Conservation (phyloP, 2,113 vertebrate genomes). For the Fregata magnificens region DNA sequence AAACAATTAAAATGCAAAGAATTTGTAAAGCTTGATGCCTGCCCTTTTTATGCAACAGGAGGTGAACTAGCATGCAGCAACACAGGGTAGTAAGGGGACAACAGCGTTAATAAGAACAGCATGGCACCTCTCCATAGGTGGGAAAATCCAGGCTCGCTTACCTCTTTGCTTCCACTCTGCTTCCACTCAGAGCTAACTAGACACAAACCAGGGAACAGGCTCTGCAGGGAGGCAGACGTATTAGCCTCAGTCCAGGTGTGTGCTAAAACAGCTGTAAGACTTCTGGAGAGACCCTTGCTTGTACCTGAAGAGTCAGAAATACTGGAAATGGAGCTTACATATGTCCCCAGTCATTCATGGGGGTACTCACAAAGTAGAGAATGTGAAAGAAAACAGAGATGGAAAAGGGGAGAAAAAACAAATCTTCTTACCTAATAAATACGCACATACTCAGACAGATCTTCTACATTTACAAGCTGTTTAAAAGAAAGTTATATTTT, state of each 20-base stretch:
- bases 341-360: background rate
- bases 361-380: background rate
- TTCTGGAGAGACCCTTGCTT: background rate
- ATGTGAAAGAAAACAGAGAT: background rate
- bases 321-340: background rate
- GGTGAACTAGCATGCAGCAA: background rate
- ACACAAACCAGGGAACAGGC: background rate
- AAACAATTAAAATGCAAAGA: background rate
- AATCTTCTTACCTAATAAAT: background rate
- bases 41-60: background rate
- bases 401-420: background rate
- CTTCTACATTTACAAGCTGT: background rate
- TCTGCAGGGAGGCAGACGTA: background rate
- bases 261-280: background rate
- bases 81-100: background rate
- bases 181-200: background rate
- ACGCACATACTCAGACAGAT: background rate
- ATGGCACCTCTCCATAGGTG: background rate
- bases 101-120: background rate
- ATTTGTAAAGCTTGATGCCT: background rate
- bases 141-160: background rate
- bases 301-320: background rate
- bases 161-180: background rate
- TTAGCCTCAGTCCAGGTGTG: background rate
- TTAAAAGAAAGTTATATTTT: background rate